Evolutionary conservation across 2,888 invertebrate genomes (phyloP), one percentile per base, ranked within the genome.

Genomic region (Orthosia cruda): DNA sequence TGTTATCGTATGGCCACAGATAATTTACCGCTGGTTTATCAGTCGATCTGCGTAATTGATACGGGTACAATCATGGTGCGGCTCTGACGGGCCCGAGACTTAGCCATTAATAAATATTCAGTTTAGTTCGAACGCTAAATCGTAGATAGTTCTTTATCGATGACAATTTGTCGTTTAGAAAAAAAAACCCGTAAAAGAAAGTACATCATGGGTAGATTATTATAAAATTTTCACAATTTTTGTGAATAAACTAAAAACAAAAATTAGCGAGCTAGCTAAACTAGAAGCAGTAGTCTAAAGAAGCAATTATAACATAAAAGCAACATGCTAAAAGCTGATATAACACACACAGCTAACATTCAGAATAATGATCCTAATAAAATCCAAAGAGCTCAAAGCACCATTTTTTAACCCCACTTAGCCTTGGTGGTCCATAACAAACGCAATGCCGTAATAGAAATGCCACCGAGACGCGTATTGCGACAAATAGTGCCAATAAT

Each of bases 11-110:
- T 84, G 78, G 81, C 82, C 87, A 90, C 87, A 88, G 91, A 94
- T 93, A 93, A 96, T 95, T 95, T 95, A 95, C 94, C 91, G 93
- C 87, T 83, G 86, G 88, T 90, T 93, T 95, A 95, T 95, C 95
- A 89, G 77, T 84, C 90, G 93, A 95, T 95, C 95, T 93, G 93
- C 93, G 95, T 95, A 95, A 95, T 95, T 94, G 95, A 95, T 94
- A 94, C 93, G 92, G 94, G 93, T 91, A 85, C 89, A 92, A 92
- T 91, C 91, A 91, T 90, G 83, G 88, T 79, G 85, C 87, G 84
- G 84, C 89, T 88, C 85, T 81, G 82, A 89, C 89, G 88, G 91
- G 89, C 89, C 91, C 89, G 87, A 84, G 88, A 87, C 84, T 83
- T 82, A 81, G 85, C 83, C 87, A 86, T 91, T 89, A 89, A 91